Percentiles rank a stretch among this genome's conserved stretches.
These are phyloP conservation scores for Platycnemis pennipes DNA, from an alignment of 2,888 invertebrate species.

Conservation along the genomic window DNA sequence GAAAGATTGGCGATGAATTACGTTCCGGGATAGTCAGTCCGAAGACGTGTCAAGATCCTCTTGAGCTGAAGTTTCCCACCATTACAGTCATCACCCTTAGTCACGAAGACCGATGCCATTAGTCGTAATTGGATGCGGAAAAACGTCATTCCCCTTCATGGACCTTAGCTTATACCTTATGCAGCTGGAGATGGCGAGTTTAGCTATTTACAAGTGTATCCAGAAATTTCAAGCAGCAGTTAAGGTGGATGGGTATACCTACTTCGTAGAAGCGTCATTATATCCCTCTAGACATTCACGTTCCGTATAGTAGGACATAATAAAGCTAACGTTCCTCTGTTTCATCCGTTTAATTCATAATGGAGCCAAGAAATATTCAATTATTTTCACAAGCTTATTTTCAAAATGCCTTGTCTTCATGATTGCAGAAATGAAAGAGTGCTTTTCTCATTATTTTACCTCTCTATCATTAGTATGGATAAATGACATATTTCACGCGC, in stretches of 20 bases:
- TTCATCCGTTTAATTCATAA: too few relatives aligned
- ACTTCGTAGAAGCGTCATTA: constrained; percentile 10
- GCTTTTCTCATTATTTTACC: too few relatives aligned
- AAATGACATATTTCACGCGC: too few relatives aligned
- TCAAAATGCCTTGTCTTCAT: too few relatives aligned
- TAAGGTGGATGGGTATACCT: neutral
- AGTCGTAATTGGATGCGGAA: constrained; percentile 10
- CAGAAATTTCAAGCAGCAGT: neutral
- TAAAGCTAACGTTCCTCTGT: too few relatives aligned
- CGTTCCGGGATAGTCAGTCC: too few relatives aligned
- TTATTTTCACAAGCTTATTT: too few relatives aligned
- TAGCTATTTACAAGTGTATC: neutral
- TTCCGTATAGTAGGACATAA: too few relatives aligned
- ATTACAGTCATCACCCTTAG: neutral
- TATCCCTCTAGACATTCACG: neutral
- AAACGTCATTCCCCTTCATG: neutral
- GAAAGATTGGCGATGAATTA: neutral
- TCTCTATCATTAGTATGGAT: too few relatives aligned
- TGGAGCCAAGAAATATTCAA: too few relatives aligned
- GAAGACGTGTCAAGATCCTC: neutral
- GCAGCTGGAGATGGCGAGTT: neutral
- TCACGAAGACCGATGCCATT: neutral
- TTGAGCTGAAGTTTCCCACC: neutral
- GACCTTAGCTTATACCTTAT: neutral
- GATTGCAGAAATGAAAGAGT: too few relatives aligned